A percentile compares a stretch with the other conserved stretches of the same genome.
Evolutionary conservation across 2,113 vertebrate species (phyloP).

Genomic region (Antechinus flavipes): DNA sequence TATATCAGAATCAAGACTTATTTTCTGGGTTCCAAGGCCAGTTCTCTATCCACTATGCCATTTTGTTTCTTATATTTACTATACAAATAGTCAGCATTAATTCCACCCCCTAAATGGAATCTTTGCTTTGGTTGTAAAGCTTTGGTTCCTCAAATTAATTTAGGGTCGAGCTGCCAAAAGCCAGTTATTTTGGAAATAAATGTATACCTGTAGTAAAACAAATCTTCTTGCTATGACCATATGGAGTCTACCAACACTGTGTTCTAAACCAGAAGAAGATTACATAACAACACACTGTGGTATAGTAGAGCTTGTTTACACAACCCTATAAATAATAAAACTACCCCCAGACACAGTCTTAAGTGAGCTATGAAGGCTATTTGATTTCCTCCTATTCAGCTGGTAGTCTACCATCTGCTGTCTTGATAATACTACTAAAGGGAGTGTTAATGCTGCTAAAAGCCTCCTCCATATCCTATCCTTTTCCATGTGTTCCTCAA

Average conservation of each 20-base stretch:
- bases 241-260: neutral
- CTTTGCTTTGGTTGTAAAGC: neutral
- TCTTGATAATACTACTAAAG: conserved; percentile 63
- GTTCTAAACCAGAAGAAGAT: conserved; percentile 44
- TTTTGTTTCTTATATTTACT: neutral
- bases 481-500: conserved; percentile 41
- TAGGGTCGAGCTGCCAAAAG: conserved; percentile 44
- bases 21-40: neutral
- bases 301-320: conserved; percentile 52
- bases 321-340: conserved; percentile 61
- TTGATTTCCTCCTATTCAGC: conserved; percentile 72
- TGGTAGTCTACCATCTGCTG: conserved; percentile 73
- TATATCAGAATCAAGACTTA: neutral
- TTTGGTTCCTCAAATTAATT: conserved; percentile 56
- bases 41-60: neutral
- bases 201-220: conserved; percentile 53
- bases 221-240: conserved; percentile 67
- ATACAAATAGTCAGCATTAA: neutral
- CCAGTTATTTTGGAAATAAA: conserved; percentile 56
- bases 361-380: conserved; percentile 72
- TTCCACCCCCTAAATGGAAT: neutral
- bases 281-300: neutral
- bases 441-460: conserved; percentile 57
- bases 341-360: conserved; percentile 21
- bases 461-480: conserved; percentile 22